Conservation (phyloP, 2,888 invertebrate species). For the Hemithea aestivaria region DNA sequence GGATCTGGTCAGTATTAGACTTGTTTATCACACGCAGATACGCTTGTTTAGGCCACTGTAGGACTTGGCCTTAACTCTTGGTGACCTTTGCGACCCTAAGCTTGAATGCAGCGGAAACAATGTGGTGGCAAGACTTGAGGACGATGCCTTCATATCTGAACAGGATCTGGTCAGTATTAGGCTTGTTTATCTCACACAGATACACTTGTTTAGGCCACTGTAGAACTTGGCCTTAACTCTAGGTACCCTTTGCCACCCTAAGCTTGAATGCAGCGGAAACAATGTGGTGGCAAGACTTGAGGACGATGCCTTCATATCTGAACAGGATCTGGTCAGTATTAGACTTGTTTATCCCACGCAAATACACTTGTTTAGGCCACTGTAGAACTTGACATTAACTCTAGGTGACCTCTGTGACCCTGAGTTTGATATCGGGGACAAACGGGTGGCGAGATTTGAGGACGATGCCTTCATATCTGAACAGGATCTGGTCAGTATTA, state of each 20-base stretch:
- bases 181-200: too few relatives aligned
- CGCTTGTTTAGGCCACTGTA: too few relatives aligned
- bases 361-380: too few relatives aligned
- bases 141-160: constrained; percentile 75
- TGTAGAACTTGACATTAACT: too few relatives aligned
- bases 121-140: constrained; percentile 70
- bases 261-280: constrained; percentile 73
- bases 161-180: constrained; percentile 67
- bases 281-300: constrained; percentile 72
- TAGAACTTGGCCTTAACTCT: too few relatives aligned
- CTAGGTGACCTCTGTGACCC: constrained; percentile 68
- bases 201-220: too few relatives aligned
- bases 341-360: too few relatives aligned
- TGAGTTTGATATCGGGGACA: constrained; percentile 73
- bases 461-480: constrained; percentile 77
- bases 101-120: constrained; percentile 75
- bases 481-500: constrained; percentile 65
- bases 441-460: constrained; percentile 69
- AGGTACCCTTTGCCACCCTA: constrained; percentile 66
- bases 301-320: constrained; percentile 75
- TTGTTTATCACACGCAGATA: too few relatives aligned
- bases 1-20: constrained; percentile 63
- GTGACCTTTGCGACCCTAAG: constrained; percentile 66
- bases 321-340: constrained; percentile 67
- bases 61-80: constrained; percentile 70